phyloP scores from a whole-genome alignment of 2,797 vertebrate species.

The Microtus californicus region DNA sequence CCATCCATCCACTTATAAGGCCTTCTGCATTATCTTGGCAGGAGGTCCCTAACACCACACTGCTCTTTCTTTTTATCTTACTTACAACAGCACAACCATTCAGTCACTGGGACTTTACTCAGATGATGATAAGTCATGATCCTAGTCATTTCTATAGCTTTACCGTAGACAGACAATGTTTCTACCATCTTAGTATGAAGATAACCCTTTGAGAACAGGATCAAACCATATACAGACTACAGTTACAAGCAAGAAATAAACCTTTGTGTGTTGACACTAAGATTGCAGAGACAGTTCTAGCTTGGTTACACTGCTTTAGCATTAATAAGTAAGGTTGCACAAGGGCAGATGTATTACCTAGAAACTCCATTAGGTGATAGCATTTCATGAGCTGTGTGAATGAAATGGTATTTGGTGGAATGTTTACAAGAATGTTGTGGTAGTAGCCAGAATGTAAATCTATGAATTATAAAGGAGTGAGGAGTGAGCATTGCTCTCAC shows the following conservation, averaged over 20 bases:
- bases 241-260: not conserved
- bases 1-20: not conserved
- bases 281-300: not conserved
- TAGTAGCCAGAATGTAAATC: not conserved
- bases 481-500: not conserved
- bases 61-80: not conserved
- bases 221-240: not conserved
- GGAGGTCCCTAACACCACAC: not conserved
- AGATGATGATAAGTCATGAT: not conserved
- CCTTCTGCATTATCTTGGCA: not conserved
- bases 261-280: not conserved
- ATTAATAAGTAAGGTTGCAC: not conserved
- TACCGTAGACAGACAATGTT: not conserved
- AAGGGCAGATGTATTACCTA: not conserved
- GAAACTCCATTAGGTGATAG: not conserved
- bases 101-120: not conserved
- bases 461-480: constrained; percentile 3
- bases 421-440: not conserved
- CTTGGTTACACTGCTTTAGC: not conserved
- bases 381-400: not conserved
- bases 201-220: not conserved
- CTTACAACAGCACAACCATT: not conserved
- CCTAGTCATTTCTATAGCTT: not conserved
- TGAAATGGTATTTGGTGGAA: not conserved
- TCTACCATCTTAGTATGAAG: not conserved